Percentiles rank a stretch among this genome's conserved stretches.
These are phyloP conservation scores for Lepisosteus osseus DNA, from an alignment of 2,113 vertebrate genomes.

Conservation along the genomic window DNA sequence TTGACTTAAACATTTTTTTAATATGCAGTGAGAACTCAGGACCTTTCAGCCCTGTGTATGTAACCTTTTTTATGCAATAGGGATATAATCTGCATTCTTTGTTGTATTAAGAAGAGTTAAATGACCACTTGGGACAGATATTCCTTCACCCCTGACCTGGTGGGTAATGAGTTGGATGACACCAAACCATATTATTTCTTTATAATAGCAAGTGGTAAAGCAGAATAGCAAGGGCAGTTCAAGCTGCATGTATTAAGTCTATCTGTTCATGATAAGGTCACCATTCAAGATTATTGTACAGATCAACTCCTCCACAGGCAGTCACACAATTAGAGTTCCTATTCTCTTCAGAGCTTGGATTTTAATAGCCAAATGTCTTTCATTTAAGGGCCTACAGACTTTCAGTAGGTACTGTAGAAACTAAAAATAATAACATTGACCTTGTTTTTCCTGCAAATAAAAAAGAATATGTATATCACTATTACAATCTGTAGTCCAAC, in stretches of 20 bases:
- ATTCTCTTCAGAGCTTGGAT: slow-evolving; percentile 31
- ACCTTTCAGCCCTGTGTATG: slow-evolving; percentile 36
- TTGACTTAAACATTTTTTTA: slow-evolving; percentile 27
- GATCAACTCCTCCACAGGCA: slow-evolving; percentile 30
- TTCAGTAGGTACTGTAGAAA: too few relatives aligned
- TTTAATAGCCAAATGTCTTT: slow-evolving; percentile 34
- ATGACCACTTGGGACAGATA: slow-evolving; percentile 60
- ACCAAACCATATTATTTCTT: slow-evolving; percentile 55
- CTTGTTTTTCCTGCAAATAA: too few relatives aligned
- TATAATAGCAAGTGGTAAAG: slow-evolving; percentile 55
- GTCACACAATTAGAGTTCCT: slow-evolving; percentile 53
- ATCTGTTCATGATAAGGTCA: slow-evolving; percentile 22
- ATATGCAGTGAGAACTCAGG: slow-evolving; percentile 45
- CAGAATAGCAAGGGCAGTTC: slow-evolving; percentile 41
- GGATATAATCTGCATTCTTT: slow-evolving; percentile 62
- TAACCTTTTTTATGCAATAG: slow-evolving; percentile 64
- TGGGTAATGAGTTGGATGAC: slow-evolving; percentile 66
- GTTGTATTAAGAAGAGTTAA: slow-evolving; percentile 69
- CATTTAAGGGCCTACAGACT: not conserved
- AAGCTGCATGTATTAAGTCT: slow-evolving; percentile 16
- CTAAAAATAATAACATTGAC: too few relatives aligned
- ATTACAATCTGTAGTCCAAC: too few relatives aligned
- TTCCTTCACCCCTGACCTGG: slow-evolving; percentile 57
- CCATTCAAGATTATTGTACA: slow-evolving; percentile 14
- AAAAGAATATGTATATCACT: too few relatives aligned